A percentile compares a stretch with the other conserved stretches of the same genome.
phyloP scores from a whole-genome alignment of 2,888 invertebrate species.

The Dryobotodes eremita region DNA sequence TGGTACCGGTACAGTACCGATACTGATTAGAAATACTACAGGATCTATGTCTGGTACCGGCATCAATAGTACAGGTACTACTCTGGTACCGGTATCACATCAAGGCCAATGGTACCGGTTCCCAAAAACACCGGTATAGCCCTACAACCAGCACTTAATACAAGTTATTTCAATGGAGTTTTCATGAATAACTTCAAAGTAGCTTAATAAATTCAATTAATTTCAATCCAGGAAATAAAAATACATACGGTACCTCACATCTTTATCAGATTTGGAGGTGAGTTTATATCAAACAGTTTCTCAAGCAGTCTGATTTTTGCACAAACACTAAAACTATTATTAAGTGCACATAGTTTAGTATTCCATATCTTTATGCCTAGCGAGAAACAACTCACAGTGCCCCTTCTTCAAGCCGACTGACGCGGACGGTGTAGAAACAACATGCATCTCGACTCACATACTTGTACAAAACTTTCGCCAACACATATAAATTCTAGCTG shows the following conservation, averaged over 20 bases:
- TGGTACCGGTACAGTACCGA: too few relatives aligned
- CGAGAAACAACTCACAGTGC: neutral
- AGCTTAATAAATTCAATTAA: neutral
- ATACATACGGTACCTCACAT: neutral
- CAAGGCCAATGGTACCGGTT: too few relatives aligned
- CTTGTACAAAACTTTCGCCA: slow-evolving; percentile 51
- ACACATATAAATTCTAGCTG: slow-evolving; percentile 61
- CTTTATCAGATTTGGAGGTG: neutral
- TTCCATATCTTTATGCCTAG: slow-evolving; percentile 4
- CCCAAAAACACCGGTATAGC: too few relatives aligned
- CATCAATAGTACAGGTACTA: too few relatives aligned
- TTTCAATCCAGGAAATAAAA: neutral
- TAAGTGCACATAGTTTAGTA: neutral
- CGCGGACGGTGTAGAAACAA: slow-evolving; percentile 32
- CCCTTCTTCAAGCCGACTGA: slow-evolving; percentile 26
- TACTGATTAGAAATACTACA: too few relatives aligned
- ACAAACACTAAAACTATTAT: neutral
- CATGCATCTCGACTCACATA: slow-evolving; percentile 55
- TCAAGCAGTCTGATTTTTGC: neutral
- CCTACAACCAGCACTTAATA: neutral
- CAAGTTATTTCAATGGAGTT: neutral
- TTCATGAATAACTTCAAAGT: neutral
- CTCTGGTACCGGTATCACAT: too few relatives aligned
- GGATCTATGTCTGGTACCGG: too few relatives aligned
- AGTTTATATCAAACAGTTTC: neutral